Percentiles rank a stretch among this genome's conserved stretches.
These are phyloP conservation scores for Cetoscarus ocellatus DNA, from an alignment of 2,797 vertebrate species.

Conservation along the genomic window DNA sequence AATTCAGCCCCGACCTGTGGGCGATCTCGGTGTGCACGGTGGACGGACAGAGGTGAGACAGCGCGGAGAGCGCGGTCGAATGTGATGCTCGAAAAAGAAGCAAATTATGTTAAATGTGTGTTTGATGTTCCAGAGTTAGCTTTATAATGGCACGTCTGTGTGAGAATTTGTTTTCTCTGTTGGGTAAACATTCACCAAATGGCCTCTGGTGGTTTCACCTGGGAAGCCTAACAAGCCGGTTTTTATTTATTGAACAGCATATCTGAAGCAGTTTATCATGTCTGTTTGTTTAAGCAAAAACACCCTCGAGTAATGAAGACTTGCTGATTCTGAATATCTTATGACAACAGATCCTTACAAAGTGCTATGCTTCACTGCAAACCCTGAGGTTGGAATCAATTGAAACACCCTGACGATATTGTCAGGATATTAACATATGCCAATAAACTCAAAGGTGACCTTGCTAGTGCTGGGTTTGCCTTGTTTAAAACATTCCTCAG, in stretches of 20 bases:
- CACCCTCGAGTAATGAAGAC: not conserved
- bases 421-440: too few relatives aligned
- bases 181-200: not conserved
- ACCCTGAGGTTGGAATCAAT: not conserved
- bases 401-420: not conserved
- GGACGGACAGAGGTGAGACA: conserved; percentile 94
- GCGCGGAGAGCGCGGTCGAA: conserved; percentile 1
- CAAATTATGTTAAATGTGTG: not conserved
- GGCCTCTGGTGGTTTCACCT: not conserved
- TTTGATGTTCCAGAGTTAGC: not conserved
- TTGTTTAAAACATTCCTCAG: too few relatives aligned
- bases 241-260: not conserved
- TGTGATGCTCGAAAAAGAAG: not conserved
- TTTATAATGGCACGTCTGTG: not conserved
- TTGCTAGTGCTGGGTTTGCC: too few relatives aligned
- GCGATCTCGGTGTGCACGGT: conserved; percentile 97
- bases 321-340: not conserved
- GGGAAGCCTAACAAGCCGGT: conserved; percentile 4
- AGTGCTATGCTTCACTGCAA: not conserved
- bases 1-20: conserved; percentile 98
- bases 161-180: not conserved
- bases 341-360: not conserved
- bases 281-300: not conserved
- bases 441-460: too few relatives aligned
- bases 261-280: not conserved